Evolutionary conservation across 1,140 invertebrate species (phyloP).

Genomic region (Atta cephalotes): DNA sequence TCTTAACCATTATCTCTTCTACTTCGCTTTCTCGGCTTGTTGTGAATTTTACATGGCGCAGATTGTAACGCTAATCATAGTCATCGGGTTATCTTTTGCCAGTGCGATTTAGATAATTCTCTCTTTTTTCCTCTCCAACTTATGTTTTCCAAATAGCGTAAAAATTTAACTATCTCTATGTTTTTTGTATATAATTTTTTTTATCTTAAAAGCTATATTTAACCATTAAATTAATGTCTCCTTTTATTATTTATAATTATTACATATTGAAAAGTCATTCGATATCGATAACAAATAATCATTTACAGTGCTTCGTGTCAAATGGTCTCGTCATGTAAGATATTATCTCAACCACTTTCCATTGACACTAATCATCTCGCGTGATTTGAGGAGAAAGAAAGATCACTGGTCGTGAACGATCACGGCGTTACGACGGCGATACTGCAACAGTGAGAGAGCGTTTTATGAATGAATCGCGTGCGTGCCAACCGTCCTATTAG

Average conservation of each 20-base stretch:
- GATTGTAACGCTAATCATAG: constrained; percentile 11
- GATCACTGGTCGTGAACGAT: constrained; percentile 37
- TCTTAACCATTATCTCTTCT: neutral
- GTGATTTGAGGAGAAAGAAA: constrained; percentile 35
- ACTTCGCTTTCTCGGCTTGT: neutral
- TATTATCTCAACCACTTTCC: constrained; percentile 10
- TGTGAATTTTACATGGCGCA: neutral
- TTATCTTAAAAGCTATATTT: neutral
- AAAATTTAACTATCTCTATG: neutral
- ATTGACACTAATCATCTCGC: constrained; percentile 27
- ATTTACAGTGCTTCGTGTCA: neutral
- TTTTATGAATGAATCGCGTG: constrained; percentile 78
- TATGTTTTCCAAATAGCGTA: neutral
- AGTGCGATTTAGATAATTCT: neutral
- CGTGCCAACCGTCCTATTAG: constrained; percentile 76
- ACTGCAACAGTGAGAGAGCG: constrained; percentile 32
- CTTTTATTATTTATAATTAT: neutral
- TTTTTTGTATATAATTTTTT: neutral
- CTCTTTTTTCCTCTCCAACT: neutral
- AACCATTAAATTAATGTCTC: neutral
- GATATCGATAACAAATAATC: neutral
- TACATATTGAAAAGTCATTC: neutral
- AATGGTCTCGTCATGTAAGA: neutral
- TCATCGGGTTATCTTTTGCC: neutral
- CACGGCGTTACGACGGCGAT: constrained; percentile 3